A percentile compares a stretch with the other conserved stretches of the same genome.
phyloP scores from a whole-genome alignment of 1,140 invertebrate species.

The Propsilocerus akamusi region DNA sequence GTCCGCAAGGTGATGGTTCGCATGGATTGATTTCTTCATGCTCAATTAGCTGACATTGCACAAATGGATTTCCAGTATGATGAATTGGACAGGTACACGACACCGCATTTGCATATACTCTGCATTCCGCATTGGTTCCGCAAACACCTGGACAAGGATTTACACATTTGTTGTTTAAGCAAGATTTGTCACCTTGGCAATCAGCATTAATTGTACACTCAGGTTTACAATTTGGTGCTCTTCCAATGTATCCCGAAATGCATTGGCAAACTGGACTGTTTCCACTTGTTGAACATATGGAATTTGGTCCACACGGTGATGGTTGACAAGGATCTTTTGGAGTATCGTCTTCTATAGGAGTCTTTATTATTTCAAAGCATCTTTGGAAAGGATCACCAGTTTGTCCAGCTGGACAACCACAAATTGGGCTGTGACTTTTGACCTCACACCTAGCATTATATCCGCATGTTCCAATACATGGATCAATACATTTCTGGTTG shows the following conservation, averaged over 20 bases:
- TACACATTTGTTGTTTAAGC: slow-evolving; percentile 56
- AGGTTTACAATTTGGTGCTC: slow-evolving; percentile 46
- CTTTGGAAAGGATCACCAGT: slow-evolving; percentile 47
- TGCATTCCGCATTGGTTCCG: slow-evolving; percentile 47
- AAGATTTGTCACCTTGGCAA: slow-evolving; percentile 56
- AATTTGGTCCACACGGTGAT: slow-evolving; percentile 53
- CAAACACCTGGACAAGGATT: slow-evolving; percentile 68
- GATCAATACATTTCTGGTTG: slow-evolving; percentile 45
- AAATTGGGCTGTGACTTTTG: slow-evolving; percentile 54
- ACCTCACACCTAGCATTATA: slow-evolving; percentile 59
- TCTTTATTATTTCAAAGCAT: slow-evolving; percentile 33
- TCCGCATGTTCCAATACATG: slow-evolving; percentile 52
- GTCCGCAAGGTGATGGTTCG: slow-evolving; percentile 58
- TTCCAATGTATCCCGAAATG: slow-evolving; percentile 37
- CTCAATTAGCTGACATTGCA: too few species aligned
- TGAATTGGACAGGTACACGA: slow-evolving; percentile 45
- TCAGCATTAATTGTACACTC: slow-evolving; percentile 57
- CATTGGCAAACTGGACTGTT: slow-evolving; percentile 42
- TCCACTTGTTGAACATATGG: slow-evolving; percentile 38
- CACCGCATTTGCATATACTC: slow-evolving; percentile 24
- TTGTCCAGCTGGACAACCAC: slow-evolving; percentile 37
- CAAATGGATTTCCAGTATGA: slow-evolving; percentile 57
- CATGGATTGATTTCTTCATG: slow-evolving; percentile 34
- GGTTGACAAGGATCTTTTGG: slow-evolving; percentile 43
- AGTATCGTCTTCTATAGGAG: slow-evolving; percentile 25